A percentile compares a stretch with the other conserved stretches of the same genome.
phyloP scores from a whole-genome alignment of 1,140 invertebrate species.

The Nasonia giraulti region DNA sequence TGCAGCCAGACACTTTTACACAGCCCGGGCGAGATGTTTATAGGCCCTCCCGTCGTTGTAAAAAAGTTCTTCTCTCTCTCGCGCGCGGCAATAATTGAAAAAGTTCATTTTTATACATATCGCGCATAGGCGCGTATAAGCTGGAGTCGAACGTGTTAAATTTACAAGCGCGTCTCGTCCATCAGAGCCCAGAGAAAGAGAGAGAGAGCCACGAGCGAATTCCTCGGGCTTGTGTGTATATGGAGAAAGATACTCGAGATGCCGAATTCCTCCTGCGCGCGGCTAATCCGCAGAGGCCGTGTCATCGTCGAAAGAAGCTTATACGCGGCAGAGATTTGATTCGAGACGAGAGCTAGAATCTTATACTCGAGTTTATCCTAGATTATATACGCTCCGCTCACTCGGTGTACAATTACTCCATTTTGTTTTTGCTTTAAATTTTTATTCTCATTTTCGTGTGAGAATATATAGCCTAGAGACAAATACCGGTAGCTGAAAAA shows the following conservation, averaged over 20 bases:
- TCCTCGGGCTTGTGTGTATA: background rate
- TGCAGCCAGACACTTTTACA: background rate
- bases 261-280: conserved; percentile 52
- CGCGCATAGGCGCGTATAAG: background rate
- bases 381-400: background rate
- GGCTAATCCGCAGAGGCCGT: conserved; percentile 56
- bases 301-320: conserved; percentile 62
- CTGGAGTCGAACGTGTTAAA: background rate
- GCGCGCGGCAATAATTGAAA: background rate
- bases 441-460: too few relatives aligned
- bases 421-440: too few relatives aligned
- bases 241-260: background rate
- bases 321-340: conserved; percentile 27
- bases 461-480: too few relatives aligned
- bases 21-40: conserved; percentile 14
- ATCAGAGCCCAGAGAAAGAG: background rate
- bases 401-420: background rate
- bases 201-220: background rate
- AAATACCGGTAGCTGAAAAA: background rate
- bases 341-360: conserved; percentile 30
- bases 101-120: background rate
- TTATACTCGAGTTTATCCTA: conserved; percentile 12
- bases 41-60: background rate
- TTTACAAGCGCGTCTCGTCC: background rate
- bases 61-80: background rate